A percentile compares a stretch with the other conserved stretches of the same genome.
These are phyloP conservation scores for Drosophila buzzatii DNA, from an alignment of 2,888 invertebrate species.

Conservation along the genomic window DNA sequence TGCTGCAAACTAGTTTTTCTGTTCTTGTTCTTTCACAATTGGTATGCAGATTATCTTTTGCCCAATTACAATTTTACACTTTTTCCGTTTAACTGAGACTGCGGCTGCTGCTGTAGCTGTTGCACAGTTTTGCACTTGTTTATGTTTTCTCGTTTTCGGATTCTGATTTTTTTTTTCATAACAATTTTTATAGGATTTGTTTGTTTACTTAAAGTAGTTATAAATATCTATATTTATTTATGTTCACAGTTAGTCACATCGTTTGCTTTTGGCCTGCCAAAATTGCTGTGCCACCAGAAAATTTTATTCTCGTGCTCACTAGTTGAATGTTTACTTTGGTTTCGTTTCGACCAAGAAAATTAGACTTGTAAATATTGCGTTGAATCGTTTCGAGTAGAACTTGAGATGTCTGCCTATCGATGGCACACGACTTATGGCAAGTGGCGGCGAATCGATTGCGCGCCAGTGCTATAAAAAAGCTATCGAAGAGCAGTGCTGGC, in stretches of 20 bases:
- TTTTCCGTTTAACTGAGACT: conserved; percentile 9
- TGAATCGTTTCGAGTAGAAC: conserved; percentile 36
- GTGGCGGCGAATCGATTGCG: conserved; percentile 33
- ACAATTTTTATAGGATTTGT: conserved; percentile 10
- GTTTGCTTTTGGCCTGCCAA: conserved; percentile 9
- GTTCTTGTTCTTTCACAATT: conserved; percentile 65
- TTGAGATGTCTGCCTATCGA: conserved; percentile 34
- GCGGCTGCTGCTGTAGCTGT: conserved; percentile 4
- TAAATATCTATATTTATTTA: conserved; percentile 42
- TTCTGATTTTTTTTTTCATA: not conserved
- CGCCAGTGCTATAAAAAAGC: not conserved
- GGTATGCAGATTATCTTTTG: conserved; percentile 63
- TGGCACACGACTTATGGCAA: not conserved
- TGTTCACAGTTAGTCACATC: conserved; percentile 14
- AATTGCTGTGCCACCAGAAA: not conserved
- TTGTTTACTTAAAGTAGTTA: conserved; percentile 49
- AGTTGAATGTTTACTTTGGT: conserved; percentile 34
- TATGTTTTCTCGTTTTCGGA: conserved; percentile 7
- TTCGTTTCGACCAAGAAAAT: conserved; percentile 19
- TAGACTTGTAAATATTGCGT: conserved; percentile 49
- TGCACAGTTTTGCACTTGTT: conserved; percentile 28
- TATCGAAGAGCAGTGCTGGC: conserved; percentile 15
- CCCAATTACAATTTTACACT: conserved; percentile 50
- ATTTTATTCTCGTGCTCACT: conserved; percentile 13
- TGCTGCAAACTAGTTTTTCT: conserved; percentile 56